phyloP scores from a whole-genome alignment of 1,140 invertebrate genomes.

The Diploscapter pachys region DNA sequence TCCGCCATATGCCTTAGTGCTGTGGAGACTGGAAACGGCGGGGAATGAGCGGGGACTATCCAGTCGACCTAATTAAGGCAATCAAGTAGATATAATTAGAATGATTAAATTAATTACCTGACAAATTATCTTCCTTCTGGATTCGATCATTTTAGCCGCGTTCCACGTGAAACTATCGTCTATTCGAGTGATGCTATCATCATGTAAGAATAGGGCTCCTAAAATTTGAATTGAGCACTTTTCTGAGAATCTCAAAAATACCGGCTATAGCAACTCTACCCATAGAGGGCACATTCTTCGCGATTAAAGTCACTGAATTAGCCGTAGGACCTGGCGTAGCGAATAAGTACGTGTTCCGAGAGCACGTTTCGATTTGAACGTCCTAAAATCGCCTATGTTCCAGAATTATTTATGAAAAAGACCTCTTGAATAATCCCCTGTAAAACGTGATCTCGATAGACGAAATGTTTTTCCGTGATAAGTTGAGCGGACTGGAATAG shows the following conservation, averaged over 20 bases:
- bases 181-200: conserved; percentile 8
- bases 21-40: conserved; percentile 5
- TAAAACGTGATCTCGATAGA: conserved; percentile 7
- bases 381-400: neutral
- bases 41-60: conserved; percentile 17
- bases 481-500: conserved; percentile 9
- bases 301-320: conserved; percentile 12
- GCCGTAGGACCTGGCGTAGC: conserved; percentile 5
- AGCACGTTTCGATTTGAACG: conserved; percentile 16
- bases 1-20: conserved; percentile 13
- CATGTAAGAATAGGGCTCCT: conserved; percentile 3
- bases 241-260: neutral
- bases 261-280: conserved; percentile 18
- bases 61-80: conserved; percentile 1
- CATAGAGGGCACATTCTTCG: conserved; percentile 11
- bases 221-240: neutral
- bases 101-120: neutral
- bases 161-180: conserved; percentile 10
- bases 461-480: conserved; percentile 4
- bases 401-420: neutral
- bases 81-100: neutral
- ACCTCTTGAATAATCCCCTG: conserved; percentile 11
- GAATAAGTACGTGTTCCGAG: conserved; percentile 7
- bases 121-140: conserved; percentile 11
- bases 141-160: conserved; percentile 5